These are phyloP conservation scores for Aphis gossypii DNA, from an alignment of 1,140 invertebrate species.

Conservation along the genomic window DNA sequence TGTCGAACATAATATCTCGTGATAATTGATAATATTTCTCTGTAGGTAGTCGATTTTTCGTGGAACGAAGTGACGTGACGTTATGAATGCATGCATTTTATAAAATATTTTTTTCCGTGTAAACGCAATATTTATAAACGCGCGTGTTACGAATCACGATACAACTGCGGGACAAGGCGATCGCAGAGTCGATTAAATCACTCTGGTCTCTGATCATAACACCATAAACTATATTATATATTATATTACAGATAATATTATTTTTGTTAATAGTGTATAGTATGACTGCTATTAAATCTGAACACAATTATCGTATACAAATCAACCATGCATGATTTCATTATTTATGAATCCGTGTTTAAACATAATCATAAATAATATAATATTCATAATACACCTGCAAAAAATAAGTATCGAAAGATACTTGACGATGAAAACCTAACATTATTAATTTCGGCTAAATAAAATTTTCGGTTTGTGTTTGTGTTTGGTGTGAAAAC, in stretches of 20 bases:
- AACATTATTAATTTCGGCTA: neutral
- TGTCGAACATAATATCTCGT: constrained; percentile 11
- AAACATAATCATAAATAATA: neutral
- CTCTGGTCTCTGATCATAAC: neutral
- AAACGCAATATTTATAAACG: neutral
- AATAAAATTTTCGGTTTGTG: neutral
- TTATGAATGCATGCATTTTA: neutral
- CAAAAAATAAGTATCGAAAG: neutral
- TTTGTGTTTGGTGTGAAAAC: neutral
- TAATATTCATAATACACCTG: neutral
- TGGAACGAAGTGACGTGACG: neutral
- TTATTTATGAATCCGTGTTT: neutral
- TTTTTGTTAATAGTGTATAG: neutral
- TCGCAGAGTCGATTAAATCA: neutral
- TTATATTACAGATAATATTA: neutral
- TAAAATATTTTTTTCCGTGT: neutral
- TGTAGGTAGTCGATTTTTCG: neutral
- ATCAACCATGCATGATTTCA: neutral
- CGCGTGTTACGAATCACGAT: neutral
- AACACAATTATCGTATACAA: neutral
- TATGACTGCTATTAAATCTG: neutral
- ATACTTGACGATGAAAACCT: neutral
- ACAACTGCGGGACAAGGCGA: neutral
- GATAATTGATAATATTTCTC: constrained; percentile 38
- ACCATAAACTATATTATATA: neutral